Evolutionary conservation across 2,113 vertebrate genomes (phyloP).

Genomic region (Apus apus): DNA sequence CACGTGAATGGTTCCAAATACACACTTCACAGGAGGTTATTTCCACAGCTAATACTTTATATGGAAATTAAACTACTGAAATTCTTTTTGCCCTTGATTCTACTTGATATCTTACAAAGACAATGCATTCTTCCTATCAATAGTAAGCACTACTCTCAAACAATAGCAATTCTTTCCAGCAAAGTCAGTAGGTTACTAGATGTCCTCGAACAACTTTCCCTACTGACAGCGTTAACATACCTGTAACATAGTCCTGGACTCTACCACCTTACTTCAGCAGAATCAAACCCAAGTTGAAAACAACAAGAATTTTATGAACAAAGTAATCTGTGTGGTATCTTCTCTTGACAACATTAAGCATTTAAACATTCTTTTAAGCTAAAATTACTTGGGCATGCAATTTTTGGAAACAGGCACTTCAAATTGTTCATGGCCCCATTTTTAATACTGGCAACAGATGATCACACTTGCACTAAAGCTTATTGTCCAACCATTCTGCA

Average conservation of each 20-base stretch:
- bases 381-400: not conserved
- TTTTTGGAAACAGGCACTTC: not conserved
- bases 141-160: not conserved
- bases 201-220: not conserved
- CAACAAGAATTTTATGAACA: not conserved
- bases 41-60: not conserved
- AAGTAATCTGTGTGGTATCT: not conserved
- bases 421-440: not conserved
- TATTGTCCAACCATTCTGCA: not conserved
- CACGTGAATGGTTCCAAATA: not conserved
- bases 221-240: not conserved
- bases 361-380: not conserved
- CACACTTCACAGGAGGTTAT: not conserved
- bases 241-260: not conserved
- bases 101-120: not conserved
- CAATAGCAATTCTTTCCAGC: not conserved
- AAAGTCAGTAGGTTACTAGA: not conserved
- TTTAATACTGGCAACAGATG: not conserved
- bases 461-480: not conserved
- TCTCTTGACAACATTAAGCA: not conserved
- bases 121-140: not conserved
- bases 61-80: not conserved
- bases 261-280: not conserved
- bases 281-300: not conserved
- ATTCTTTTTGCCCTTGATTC: not conserved